Conservation (phyloP, 2,797 vertebrate genomes). For the Gobio occitaniae region DNA sequence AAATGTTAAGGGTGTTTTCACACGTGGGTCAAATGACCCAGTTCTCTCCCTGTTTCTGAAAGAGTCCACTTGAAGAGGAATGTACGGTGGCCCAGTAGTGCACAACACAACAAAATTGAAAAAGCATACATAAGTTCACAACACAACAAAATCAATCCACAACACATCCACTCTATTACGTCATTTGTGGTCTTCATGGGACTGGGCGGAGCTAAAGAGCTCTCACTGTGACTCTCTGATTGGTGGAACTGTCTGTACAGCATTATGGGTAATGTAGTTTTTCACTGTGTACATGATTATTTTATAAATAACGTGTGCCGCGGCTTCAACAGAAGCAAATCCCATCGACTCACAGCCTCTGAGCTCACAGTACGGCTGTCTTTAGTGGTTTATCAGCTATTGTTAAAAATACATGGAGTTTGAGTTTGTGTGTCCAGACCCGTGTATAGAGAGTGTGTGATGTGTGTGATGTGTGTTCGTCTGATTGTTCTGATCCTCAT, state of each 20-base stretch:
- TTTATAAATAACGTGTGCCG: neutral
- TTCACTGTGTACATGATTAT: neutral
- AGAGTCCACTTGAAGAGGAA: too few species aligned
- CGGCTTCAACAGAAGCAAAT: neutral
- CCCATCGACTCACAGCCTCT: accelerated
- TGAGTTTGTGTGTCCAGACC: too few species aligned
- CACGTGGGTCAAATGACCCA: too few species aligned
- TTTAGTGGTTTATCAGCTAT: neutral
- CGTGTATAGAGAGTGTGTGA: too few species aligned
- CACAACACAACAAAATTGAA: too few species aligned
- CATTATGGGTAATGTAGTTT: neutral
- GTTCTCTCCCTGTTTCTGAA: too few species aligned
- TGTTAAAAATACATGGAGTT: neutral
- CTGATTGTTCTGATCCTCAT: neutral
- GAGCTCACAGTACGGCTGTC: neutral
- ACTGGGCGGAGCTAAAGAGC: neutral
- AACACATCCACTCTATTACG: too few species aligned
- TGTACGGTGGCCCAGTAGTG: too few species aligned
- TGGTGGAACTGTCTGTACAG: neutral
- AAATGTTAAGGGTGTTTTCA: too few species aligned
- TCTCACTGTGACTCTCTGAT: neutral
- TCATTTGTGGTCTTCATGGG: neutral
- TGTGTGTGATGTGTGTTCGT: neutral
- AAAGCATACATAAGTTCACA: too few species aligned
- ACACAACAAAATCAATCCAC: too few species aligned